Base-by-base conservation (phyloP, 2,113 vertebrate genomes). In the Varanus komodoensis region DNA sequence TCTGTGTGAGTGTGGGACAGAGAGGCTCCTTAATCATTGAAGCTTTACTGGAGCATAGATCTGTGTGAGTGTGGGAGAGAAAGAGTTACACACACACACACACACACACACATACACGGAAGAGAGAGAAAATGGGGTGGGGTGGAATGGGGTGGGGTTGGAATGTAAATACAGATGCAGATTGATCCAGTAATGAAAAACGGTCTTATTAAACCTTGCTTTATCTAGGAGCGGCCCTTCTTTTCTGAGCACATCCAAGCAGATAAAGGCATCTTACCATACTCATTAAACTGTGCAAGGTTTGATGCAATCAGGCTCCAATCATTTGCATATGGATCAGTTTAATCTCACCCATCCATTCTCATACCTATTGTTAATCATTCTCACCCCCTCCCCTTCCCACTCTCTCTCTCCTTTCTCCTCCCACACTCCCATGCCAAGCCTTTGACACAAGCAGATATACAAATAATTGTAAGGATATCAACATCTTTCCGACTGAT, bases 361-460 rank as follows among this genome's bases (percentile, higher is more conserved):
- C 96, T 97, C 91, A n/a, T 95, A 97, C 96, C 97, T 97, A 97
- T 97, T 97, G 97, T 97, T 98, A 97, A 97, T 97, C 96, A 97
- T 82, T 91, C 96, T 50, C 54, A 79, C 91, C 85, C 93, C 87
- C 89, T 78, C 19, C 92, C 92, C 48, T 86, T 54, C 5, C 29
- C 84, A 91, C 93, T 87, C 91, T 89, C 91, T 93, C 84, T 86
- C 80, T 89, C 89, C 83, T 92, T 84, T 91, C 88, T 89, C 92
- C 94, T 91, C 93, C 93, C 61, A 82, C 93, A 80, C 89, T 91
- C 93, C 93, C 61, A 82, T 94, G 82, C 89, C 89, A 94, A 88
- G 93, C 90, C 83, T 97, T 97, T 97, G 96, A 97, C 97, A 96
- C 95, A 94, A 95, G 93, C 92, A 96, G 95, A 97, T 97, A 96